Base-by-base conservation (phyloP, 2,113 vertebrate species). In the Procavia capensis region DNA sequence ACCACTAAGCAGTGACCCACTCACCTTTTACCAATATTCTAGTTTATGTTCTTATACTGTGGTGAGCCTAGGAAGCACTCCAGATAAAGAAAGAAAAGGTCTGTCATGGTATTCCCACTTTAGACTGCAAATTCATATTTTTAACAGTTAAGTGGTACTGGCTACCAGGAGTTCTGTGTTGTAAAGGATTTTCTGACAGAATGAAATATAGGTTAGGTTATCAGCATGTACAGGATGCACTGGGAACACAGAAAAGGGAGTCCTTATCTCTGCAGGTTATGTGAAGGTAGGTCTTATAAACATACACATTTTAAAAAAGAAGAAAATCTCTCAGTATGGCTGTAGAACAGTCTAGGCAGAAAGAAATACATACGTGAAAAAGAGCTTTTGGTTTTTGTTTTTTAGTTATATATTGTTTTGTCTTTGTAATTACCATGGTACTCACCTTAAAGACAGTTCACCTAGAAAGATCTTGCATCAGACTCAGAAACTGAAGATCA, bases 311-410 rank as follows among this genome's bases (percentile, higher is more conserved):
- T 81, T 81, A 3, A 1, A 17, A 85, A 81, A 5, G 14, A 39
- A 22, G 34, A 7, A 57, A 36, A 39, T 85, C 86, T 81, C 80
- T 89, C 29, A 9, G 25, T 85, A 50, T 54, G 64, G 57, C 85
- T 64, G 6, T 19, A 74, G 29, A 80, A 74, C 14, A 74, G 34
- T 74, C 59, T 14, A 47, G 34, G 81, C 36, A 90, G 74, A 43
- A 93, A 9, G 43, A 79, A 89, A 85, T 79, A 16, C 59, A 89
- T 89, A 57, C 93, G 57, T 64, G 80, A 80, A 57, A 93, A 45
- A 66, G 9, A 41, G 14, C 29, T 31, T 11, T 13, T 59, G 72
- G 45, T 10, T 54, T 54, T 54, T 50, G 47, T 50, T 50, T 54
- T 54, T 54, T 54, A 54, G 50, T 54, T 54, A 16, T 54, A 17